Base-by-base conservation (phyloP, 2,113 vertebrate genomes). In the Embiotoca jacksoni region DNA sequence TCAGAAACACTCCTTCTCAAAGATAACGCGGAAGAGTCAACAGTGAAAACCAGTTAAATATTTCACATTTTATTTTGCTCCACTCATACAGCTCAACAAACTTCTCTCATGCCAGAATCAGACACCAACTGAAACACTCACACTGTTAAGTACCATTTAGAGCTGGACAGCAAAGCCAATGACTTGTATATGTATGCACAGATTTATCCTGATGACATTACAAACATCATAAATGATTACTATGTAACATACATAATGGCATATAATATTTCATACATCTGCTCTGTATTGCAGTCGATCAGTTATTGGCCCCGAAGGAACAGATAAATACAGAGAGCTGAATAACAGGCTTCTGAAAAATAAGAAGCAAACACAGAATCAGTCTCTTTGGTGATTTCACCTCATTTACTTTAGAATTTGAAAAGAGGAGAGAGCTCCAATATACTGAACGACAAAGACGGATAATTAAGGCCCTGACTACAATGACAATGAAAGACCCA, bases 301-400 rank as follows among this genome's bases (percentile, higher is more conserved):
- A 67, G 84, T 63, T 71, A 79, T 84, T 84, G 82, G 85, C 75
- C 72, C 52, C 71, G 70, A 79, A 15, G 63, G 78, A 87, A 81
- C 75, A 75, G 84, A 92, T 85, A 85, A 79, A 90, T 69, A 85
- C 14, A 87, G 61, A 78, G 73, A 88, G 83, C 59, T 82, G 81
- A 81, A 60, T 61, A 72, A 88, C 39, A 54, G 81, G 95, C 95
- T 95, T 95, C 95, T 95, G 90, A 95, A 95, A 93, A 95, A 95
- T 95, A 74, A 95, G 94, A 95, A 95, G 95, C 94, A 94, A 92
- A 93, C 61, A 59, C 79, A 78, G 44, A 86, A 84, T 87, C 77
- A 59, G 87, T 81, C 74, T 89, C 85, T 90, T 88, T 84, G 83
- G 78, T 78, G 72, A 82, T 89, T 84, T 87, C 75, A 74, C 81